phyloP scores from a whole-genome alignment of 2,888 invertebrate species.

The Prosopocoilus inquinatus region DNA sequence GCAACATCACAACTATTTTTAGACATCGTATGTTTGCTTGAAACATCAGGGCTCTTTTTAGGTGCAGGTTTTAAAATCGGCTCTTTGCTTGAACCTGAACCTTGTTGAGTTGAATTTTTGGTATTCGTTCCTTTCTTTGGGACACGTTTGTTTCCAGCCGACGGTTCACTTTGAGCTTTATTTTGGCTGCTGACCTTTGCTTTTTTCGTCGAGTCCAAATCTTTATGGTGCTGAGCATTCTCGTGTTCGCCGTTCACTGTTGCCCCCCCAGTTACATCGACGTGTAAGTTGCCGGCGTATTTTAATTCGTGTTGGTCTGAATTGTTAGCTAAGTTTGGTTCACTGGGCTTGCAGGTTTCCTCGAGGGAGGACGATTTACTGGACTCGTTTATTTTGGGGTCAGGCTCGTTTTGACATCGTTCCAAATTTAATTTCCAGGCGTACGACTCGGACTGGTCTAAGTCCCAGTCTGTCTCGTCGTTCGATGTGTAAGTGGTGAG shows the following conservation, averaged over 20 bases:
- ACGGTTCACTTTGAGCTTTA: background rate
- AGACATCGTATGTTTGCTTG: conserved; percentile 1
- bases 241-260: no score
- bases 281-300: no score
- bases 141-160: background rate
- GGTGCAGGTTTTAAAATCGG: background rate
- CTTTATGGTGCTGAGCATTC: no score
- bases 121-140: conserved; percentile 18
- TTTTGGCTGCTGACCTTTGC: no score
- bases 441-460: conserved; percentile 5
- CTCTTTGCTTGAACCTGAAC: conserved; percentile 7
- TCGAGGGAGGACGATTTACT: no score
- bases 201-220: no score
- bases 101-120: conserved; percentile 9
- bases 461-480: conserved; percentile 19
- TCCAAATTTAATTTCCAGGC: background rate
- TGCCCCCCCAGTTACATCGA: no score
- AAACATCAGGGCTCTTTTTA: background rate
- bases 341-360: no score
- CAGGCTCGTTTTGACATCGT: conserved; percentile 2
- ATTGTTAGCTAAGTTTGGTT: no score
- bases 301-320: no score
- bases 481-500: conserved; percentile 12
- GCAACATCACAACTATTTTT: conserved; percentile 10
- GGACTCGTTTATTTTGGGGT: no score